A percentile compares a stretch with the other conserved stretches of the same genome.
These are phyloP conservation scores for Cherax quadricarinatus DNA, from an alignment of 1,140 invertebrate species.

Conservation along the genomic window DNA sequence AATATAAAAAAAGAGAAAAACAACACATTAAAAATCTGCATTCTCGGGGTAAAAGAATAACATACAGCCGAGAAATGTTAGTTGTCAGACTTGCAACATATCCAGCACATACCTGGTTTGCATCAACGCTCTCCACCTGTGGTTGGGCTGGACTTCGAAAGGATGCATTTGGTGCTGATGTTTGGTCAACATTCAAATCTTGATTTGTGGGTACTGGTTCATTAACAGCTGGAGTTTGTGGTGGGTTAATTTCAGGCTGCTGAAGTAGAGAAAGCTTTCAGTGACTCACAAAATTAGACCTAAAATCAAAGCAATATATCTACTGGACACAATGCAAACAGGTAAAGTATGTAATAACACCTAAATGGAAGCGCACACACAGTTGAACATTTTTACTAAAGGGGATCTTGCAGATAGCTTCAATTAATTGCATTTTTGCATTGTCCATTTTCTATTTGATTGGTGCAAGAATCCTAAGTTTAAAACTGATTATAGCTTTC, in stretches of 20 bases:
- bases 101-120: background rate
- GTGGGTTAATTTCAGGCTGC: background rate
- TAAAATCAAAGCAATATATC: no score
- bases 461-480: no score
- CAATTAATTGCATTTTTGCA: no score
- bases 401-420: no score
- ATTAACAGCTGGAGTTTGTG: background rate
- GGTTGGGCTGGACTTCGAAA: background rate
- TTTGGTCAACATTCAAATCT: background rate
- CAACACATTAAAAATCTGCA: background rate
- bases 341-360: no score
- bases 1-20: background rate
- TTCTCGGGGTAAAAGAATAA: background rate
- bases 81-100: background rate
- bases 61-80: background rate
- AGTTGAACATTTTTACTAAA: no score
- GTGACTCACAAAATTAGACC: no score
- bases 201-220: background rate
- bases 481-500: no score
- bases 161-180: background rate
- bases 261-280: background rate
- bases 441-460: no score
- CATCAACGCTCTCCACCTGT: background rate
- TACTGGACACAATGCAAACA: no score
- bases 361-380: no score